Percentiles rank a stretch among this genome's conserved stretches.
Evolutionary conservation across 1,140 invertebrate species (phyloP).

Genomic region (Mycetomoellerius zeteki): DNA sequence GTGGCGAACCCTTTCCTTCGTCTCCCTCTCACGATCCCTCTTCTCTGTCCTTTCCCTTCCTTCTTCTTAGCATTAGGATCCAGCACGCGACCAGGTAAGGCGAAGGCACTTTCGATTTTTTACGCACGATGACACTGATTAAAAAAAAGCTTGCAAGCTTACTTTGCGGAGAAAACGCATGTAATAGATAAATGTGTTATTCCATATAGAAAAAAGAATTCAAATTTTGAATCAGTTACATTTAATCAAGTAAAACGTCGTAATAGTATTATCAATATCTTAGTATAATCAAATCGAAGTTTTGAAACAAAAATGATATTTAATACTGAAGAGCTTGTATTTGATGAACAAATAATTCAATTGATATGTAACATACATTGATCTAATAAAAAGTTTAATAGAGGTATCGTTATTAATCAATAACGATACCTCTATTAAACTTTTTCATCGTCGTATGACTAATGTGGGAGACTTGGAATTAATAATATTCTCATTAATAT

Average conservation of each 20-base stretch:
- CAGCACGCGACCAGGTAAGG: conserved; percentile 83
- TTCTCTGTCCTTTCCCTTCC: not conserved
- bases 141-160: conserved; percentile 38
- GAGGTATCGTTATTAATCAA: conserved; percentile 42
- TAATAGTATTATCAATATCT: not conserved
- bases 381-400: conserved; percentile 20
- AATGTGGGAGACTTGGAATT: conserved; percentile 7
- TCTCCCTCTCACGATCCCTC: conserved; percentile 32
- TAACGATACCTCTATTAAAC: too few relatives aligned
- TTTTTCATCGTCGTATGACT: not conserved
- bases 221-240: not conserved
- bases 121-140: conserved; percentile 49
- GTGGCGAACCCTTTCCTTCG: conserved; percentile 82
- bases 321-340: not conserved
- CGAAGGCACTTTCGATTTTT: conserved; percentile 43
- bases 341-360: conserved; percentile 25
- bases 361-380: not conserved
- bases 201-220: not conserved
- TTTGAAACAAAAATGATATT: conserved; percentile 11
- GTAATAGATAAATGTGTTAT: not conserved
- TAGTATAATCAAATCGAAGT: not conserved
- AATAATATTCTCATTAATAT: conserved; percentile 29
- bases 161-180: conserved; percentile 1
- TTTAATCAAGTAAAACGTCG: not conserved
- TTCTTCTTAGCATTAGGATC: conserved; percentile 38